Base-by-base conservation (phyloP, 2,888 invertebrate genomes). In the Hypercompe scribonia region DNA sequence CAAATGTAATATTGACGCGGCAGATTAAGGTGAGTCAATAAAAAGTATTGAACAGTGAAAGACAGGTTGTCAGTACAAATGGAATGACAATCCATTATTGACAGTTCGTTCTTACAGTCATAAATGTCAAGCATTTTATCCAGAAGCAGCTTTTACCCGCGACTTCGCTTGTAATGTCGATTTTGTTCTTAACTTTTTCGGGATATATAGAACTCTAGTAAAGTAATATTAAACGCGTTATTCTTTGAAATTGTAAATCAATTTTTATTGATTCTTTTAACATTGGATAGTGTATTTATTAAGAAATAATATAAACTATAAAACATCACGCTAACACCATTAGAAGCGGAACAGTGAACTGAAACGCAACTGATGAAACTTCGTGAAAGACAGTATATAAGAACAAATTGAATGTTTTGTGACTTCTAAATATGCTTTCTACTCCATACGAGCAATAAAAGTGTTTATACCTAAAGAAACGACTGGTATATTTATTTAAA, bases 71-170 rank as follows among this genome's bases (percentile, higher is more conserved):
- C 67, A 67, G 42, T 36, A 74, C 21, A 31, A 50, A 68, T 15
- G 13, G 50, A 24, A 46, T 66, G 39, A 58, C 64, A 74, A 74
- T 70, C 68, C 63, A 39, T 64, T 71, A 71, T 46, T 65, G 74
- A 71, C 71, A 74, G 68, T 71, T 68, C 65, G 33, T 68, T 68
- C 71, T 68, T 68, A 61, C n/a, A 11, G 42, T 68, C 58, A 34
- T 71, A 74, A 74, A 74, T 71, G 71, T 68, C 74, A 68, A 71
- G 33, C 34, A 58, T 21, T 65, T 58, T 61, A 71, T 61, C 66
- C 34, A 61, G 3, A 34, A 28, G 11, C 15, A 11, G 5, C 61
- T 31, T 61, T 18, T 31, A 18, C 61, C 18, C 31, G 50, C 11
- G n/a, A 7, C n/a, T 24, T 11, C 50, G 24, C 5, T 10, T 24